phyloP scores from a whole-genome alignment of 2,888 invertebrate genomes.

The Holacanthella duospinosa region DNA sequence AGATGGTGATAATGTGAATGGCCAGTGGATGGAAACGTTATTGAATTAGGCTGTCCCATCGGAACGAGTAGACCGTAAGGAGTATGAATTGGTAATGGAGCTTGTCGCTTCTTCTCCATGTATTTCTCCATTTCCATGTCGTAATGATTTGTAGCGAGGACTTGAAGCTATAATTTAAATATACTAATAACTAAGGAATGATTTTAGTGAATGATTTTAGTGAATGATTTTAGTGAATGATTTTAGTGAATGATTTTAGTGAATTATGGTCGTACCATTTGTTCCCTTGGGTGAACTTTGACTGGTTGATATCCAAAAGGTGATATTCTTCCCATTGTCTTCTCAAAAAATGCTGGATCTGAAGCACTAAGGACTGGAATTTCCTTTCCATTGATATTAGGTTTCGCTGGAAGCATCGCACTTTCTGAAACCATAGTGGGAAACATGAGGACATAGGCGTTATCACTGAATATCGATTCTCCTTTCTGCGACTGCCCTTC shows the following conservation, averaged over 20 bases:
- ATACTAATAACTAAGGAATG: neutral
- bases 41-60: slow-evolving; percentile 15
- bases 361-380: slow-evolving; percentile 27
- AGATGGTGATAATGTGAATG: neutral
- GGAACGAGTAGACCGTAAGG: slow-evolving; percentile 35
- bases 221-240: too few relatives aligned
- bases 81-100: slow-evolving; percentile 35
- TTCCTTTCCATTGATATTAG: slow-evolving; percentile 24
- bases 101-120: slow-evolving; percentile 27
- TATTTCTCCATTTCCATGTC: slow-evolving; percentile 31
- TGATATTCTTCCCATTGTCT: slow-evolving; percentile 5
- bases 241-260: too few relatives aligned
- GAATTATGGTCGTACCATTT: slow-evolving; percentile 34
- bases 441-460: slow-evolving; percentile 38
- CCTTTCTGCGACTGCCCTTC: neutral
- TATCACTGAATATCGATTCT: slow-evolving; percentile 27
- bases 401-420: slow-evolving; percentile 26
- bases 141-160: slow-evolving; percentile 35
- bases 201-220: too few relatives aligned
- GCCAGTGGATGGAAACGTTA: neutral
- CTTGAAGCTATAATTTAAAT: slow-evolving; percentile 14
- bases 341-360: neutral
- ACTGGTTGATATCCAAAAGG: slow-evolving; percentile 24
- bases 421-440: slow-evolving; percentile 29
- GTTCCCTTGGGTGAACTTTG: slow-evolving; percentile 35